Conservation (phyloP, 2,888 invertebrate genomes). For the Boloria euphrosyne region DNA sequence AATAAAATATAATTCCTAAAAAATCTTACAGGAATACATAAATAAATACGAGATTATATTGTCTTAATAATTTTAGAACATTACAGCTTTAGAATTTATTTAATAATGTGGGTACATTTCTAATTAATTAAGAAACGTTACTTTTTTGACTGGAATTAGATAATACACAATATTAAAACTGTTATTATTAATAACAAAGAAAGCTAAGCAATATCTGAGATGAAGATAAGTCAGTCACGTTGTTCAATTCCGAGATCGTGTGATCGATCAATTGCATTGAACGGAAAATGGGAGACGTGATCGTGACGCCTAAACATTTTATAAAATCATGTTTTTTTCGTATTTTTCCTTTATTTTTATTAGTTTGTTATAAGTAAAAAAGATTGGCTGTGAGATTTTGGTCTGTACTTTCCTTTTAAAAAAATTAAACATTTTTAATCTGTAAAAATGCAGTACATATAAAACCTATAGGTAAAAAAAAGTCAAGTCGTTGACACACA, state of each 20-base stretch:
- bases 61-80: neutral
- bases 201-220: conserved; percentile 10
- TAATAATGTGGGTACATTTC: neutral
- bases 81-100: neutral
- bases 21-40: no score
- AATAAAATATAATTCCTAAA: no score
- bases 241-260: conserved; percentile 21
- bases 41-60: no score
- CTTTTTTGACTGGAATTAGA: no score
- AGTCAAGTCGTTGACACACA: neutral
- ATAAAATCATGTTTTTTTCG: neutral
- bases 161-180: neutral
- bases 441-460: neutral
- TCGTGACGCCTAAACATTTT: conserved; percentile 7
- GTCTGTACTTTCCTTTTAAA: no score
- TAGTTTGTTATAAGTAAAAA: no score
- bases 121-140: neutral
- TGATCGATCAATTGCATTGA: conserved; percentile 22
- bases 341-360: no score
- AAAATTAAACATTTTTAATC: neutral
- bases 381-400: no score
- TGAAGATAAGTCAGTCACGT: conserved; percentile 34
- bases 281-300: conserved; percentile 17
- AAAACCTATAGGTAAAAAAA: neutral
- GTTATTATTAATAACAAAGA: conserved; percentile 3